Evolutionary conservation across 2,113 vertebrate species (phyloP), one percentile per base, ranked within the genome.

Genomic region (Nematolebias whitei): DNA sequence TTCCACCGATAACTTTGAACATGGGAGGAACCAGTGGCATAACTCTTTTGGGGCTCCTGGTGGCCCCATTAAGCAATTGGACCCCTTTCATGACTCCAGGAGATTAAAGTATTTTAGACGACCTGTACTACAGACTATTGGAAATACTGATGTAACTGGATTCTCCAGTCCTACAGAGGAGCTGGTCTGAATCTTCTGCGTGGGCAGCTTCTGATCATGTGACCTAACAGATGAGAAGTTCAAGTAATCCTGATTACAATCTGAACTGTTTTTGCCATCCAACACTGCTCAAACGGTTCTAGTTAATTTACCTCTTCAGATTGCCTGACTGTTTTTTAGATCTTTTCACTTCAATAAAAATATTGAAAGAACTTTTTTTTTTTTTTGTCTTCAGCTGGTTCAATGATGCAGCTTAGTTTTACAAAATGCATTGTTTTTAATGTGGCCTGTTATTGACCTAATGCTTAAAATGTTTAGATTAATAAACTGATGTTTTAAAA

Each of bases 81-180:
- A 39, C 24, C 8, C 35, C 5, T 12, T 44, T 9, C 18, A 8
- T 15, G 12, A 10, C 0, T 29, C 29, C 0, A 12, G 43, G 14
- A 1, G 3, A 15, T 0, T 11, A 0, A 12, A 1, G 0, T 38
- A 40, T 5, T 22, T 16, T 2, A 63, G 22, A 23, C 53, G 22
- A 10, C 20, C 40, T 53, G 38, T 23, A 6, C 50, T 4, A 38
- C 52, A 44, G 26, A 49, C 24, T 0, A 1, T 32, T 39, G n/a
- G 14, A 22, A 19, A 19, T 40, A 9, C 18, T 7, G 3, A 35
- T 12, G n/a, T 15, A 14, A 10, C 18, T 60, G 57, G 24, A 14
- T 60, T 14, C 14, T n/a, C 24, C 24, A 45, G 40, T 5, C 55
- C 9, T 12, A 26, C 24, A 29, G 18, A 15, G 18, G 2, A 4